These are phyloP conservation scores for Trichogramma evanescens DNA, from an alignment of 2,888 invertebrate genomes.

Conservation along the genomic window DNA sequence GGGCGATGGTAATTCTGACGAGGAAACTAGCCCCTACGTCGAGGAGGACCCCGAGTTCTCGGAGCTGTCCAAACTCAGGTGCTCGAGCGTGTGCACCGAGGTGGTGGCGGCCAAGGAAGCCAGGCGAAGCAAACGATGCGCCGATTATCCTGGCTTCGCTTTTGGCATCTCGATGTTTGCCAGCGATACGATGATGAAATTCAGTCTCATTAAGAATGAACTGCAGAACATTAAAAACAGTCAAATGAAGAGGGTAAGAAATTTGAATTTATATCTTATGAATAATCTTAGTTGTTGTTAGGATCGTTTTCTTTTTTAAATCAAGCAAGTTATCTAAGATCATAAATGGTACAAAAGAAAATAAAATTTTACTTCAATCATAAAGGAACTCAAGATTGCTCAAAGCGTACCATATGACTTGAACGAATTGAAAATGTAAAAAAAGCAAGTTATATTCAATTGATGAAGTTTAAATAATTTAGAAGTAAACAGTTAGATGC, in stretches of 20 bases:
- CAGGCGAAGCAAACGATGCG: slow-evolving; percentile 69
- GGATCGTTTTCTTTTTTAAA: too few species aligned
- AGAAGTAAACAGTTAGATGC: too few species aligned
- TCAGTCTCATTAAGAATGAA: slow-evolving; percentile 93
- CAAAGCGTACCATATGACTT: too few species aligned
- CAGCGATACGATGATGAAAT: slow-evolving; percentile 96
- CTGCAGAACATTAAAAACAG: slow-evolving; percentile 95
- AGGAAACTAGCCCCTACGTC: slow-evolving; percentile 40
- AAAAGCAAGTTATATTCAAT: too few species aligned
- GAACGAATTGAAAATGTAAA: too few species aligned
- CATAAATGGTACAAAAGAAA: too few species aligned
- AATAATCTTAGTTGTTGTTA: too few species aligned
- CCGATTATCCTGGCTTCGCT: slow-evolving; percentile 87
- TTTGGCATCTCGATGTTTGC: slow-evolving; percentile 89
- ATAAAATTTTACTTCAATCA: too few species aligned
- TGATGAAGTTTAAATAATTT: too few species aligned
- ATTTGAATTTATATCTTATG: slow-evolving; percentile 7
- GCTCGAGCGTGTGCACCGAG: slow-evolving; percentile 84
- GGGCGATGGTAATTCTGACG: slow-evolving; percentile 43
- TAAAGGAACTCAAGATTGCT: too few species aligned
- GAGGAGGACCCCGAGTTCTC: slow-evolving; percentile 73
- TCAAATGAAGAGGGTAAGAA: slow-evolving; percentile 91
- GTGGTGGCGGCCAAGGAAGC: slow-evolving; percentile 79
- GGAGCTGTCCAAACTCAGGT: slow-evolving; percentile 76
- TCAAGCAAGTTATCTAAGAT: too few species aligned